These are phyloP conservation scores for Cyrtorhinus lividipennis DNA, from an alignment of 1,140 invertebrate genomes.

Conservation along the genomic window DNA sequence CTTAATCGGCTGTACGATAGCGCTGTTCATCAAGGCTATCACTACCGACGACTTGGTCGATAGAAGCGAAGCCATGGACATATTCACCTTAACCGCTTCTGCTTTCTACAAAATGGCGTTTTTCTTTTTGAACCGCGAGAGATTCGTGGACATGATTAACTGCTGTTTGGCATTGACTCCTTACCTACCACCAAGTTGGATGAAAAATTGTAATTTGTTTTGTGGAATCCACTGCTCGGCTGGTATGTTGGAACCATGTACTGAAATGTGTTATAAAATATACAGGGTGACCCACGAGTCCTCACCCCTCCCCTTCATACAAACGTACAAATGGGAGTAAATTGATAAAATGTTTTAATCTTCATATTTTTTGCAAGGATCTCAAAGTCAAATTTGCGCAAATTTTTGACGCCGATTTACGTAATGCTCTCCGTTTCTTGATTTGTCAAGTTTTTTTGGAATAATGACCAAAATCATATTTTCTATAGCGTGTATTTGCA, in stretches of 20 bases:
- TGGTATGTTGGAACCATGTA: neutral
- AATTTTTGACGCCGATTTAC: too few species aligned
- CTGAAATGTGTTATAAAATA: too few species aligned
- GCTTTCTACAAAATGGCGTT: constrained; percentile 8
- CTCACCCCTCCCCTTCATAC: too few species aligned
- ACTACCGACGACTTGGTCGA: neutral
- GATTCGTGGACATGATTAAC: neutral
- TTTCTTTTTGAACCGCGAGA: neutral
- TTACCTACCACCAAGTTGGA: neutral
- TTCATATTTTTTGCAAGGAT: too few species aligned
- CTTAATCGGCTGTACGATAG: constrained; percentile 12
- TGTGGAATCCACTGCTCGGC: neutral
- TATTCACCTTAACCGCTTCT: constrained; percentile 5
- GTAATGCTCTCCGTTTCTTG: too few species aligned
- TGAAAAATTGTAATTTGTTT: neutral
- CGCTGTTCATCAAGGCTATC: neutral
- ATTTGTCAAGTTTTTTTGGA: too few species aligned
- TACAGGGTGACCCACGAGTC: too few species aligned
- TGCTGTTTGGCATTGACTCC: neutral
- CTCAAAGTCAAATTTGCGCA: too few species aligned
- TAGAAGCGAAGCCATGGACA: constrained; percentile 13
- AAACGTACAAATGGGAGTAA: too few species aligned
- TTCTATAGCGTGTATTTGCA: too few species aligned
- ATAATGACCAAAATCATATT: too few species aligned
- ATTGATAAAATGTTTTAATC: too few species aligned